Conservation (phyloP, 1,140 invertebrate species). For the Akabosia matsudoensis region DNA sequence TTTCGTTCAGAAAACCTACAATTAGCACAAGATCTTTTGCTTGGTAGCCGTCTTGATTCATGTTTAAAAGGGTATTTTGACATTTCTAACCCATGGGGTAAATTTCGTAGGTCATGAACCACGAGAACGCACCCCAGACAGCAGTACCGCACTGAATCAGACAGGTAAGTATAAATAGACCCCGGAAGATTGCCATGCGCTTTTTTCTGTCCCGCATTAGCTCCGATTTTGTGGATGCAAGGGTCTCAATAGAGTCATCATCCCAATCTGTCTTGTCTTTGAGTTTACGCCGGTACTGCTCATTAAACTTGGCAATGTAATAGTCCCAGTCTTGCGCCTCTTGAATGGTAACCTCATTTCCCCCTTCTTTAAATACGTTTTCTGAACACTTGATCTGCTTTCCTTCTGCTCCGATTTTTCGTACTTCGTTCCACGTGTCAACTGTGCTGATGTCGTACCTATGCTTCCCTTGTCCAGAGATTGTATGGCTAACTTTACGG, state of each 20-base stretch:
- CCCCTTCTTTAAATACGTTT: not conserved
- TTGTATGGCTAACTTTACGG: no score
- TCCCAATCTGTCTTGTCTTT: not conserved
- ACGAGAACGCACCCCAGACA: not conserved
- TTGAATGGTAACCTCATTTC: not conserved
- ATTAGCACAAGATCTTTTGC: no score
- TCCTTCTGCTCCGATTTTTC: not conserved
- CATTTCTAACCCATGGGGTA: not conserved
- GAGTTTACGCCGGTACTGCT: not conserved
- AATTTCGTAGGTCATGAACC: not conserved
- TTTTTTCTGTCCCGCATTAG: not conserved
- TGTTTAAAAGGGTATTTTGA: not conserved
- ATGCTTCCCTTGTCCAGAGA: not conserved
- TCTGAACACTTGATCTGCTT: not conserved
- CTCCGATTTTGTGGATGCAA: not conserved
- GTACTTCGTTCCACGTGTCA: not conserved
- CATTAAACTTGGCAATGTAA: slow-evolving; percentile 10
- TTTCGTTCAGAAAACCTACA: not conserved
- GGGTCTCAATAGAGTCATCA: not conserved
- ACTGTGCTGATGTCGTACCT: not conserved
- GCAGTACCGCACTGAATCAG: not conserved
- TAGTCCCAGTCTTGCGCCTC: slow-evolving; percentile 2
- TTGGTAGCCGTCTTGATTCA: not conserved
- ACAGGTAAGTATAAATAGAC: not conserved
- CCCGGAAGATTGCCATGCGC: not conserved